These are phyloP conservation scores for Physocephala rufipes DNA, from an alignment of 2,888 invertebrate species.

Conservation along the genomic window DNA sequence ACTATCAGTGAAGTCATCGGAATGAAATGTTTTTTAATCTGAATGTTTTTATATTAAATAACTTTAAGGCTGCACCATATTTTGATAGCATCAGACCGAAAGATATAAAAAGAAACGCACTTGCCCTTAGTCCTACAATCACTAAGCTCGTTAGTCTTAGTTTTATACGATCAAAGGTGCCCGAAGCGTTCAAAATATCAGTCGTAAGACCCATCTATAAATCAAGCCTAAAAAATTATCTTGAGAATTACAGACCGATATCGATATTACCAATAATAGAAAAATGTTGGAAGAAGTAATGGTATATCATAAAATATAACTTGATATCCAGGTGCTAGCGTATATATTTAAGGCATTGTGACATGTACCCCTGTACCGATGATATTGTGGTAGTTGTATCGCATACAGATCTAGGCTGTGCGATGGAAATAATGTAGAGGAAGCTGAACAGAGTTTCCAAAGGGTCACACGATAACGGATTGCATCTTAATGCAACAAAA, in stretches of 20 bases:
- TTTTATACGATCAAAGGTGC: slow-evolving; percentile 15
- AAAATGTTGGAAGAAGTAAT: slow-evolving; percentile 14
- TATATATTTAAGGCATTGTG: not conserved
- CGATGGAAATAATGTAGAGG: not conserved
- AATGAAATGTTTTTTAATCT: not conserved
- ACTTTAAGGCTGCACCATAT: not conserved
- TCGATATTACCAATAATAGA: slow-evolving; percentile 22
- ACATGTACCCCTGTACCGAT: not conserved
- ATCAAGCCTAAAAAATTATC: slow-evolving; percentile 1
- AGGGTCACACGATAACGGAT: slow-evolving; percentile 1
- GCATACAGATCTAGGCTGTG: not conserved
- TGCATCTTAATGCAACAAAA: not conserved
- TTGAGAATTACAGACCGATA: slow-evolving; percentile 28
- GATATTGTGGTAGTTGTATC: not conserved
- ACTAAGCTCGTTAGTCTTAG: slow-evolving; percentile 26
- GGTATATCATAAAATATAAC: slow-evolving; percentile 19
- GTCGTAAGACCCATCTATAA: slow-evolving; percentile 28
- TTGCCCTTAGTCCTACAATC: slow-evolving; percentile 10
- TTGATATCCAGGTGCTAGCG: not conserved
- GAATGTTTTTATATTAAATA: not conserved
- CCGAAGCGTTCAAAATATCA: slow-evolving; percentile 20
- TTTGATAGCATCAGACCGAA: slow-evolving; percentile 9
- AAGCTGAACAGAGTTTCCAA: not conserved
- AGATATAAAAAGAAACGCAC: not conserved
- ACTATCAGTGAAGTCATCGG: slow-evolving; percentile 25